phyloP scores from a whole-genome alignment of 2,113 vertebrate genomes.

The Trematocara marginatum region DNA sequence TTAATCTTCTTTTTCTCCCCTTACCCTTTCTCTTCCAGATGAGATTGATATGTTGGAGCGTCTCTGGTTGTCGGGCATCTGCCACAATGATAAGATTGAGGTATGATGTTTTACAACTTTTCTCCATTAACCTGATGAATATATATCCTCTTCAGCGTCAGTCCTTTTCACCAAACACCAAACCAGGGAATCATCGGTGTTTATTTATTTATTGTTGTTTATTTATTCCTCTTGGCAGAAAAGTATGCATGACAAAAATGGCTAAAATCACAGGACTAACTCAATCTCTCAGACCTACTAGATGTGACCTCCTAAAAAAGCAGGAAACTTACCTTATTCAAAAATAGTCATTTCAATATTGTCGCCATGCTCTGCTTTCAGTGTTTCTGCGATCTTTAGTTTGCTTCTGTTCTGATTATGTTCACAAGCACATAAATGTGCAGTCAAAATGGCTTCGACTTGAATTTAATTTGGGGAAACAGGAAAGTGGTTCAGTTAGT shows the following conservation, averaged over 20 bases:
- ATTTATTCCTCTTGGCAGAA: neutral
- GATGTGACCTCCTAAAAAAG: neutral
- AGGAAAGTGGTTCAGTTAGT: neutral
- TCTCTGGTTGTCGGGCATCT: constrained; percentile 69
- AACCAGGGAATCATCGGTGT: neutral
- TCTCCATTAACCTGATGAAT: neutral
- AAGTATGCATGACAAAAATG: neutral
- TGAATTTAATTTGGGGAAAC: neutral
- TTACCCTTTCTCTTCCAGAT: constrained; percentile 32
- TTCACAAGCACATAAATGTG: neutral
- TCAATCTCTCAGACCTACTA: neutral
- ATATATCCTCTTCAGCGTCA: neutral
- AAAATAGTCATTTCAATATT: neutral
- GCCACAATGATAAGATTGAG: constrained; percentile 72
- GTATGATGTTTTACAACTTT: constrained; percentile 2
- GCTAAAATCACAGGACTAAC: neutral
- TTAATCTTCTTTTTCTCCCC: neutral
- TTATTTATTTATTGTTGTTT: neutral
- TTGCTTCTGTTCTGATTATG: neutral
- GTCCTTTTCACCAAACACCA: neutral
- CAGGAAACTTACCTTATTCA: neutral
- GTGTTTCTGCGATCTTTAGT: neutral
- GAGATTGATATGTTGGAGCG: constrained; percentile 72
- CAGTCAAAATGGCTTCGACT: neutral
- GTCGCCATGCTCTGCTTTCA: neutral